A percentile compares a stretch with the other conserved stretches of the same genome.
Conservation (phyloP, 23 tunicate species). For the Botrylloides violaceus region DNA sequence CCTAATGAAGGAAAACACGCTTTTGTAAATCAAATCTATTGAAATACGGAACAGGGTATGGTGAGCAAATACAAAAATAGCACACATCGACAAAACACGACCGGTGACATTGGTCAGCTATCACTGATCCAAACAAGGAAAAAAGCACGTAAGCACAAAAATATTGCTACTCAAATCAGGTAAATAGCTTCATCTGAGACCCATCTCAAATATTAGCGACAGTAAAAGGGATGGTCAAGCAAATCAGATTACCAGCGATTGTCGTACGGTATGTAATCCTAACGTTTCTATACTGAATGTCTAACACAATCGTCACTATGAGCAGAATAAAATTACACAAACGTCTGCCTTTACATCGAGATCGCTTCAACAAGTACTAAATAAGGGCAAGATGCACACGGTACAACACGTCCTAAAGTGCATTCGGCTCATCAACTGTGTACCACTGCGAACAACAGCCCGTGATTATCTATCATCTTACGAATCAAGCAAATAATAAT, state of each 20-base stretch:
- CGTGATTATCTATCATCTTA: not conserved
- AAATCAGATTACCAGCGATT: not conserved
- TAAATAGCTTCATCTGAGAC: not conserved
- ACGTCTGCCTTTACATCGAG: not conserved
- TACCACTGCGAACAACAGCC: not conserved
- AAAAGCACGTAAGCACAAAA: not conserved
- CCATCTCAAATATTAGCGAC: not conserved
- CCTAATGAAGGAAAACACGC: not conserved
- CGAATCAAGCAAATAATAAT: not conserved
- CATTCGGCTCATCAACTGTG: not conserved
- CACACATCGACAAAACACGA: not conserved
- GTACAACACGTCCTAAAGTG: not conserved
- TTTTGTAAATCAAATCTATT: not conserved
- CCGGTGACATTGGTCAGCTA: not conserved
- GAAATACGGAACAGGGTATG: conserved; percentile 3
- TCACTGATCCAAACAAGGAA: not conserved
- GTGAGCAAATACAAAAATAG: conserved; percentile 2
- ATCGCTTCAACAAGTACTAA: not conserved
- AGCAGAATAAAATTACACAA: not conserved
- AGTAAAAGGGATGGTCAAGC: not conserved
- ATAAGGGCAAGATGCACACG: not conserved
- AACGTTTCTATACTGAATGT: not conserved
- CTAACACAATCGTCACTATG: not conserved
- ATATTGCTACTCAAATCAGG: conserved; percentile 2
- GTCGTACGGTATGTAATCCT: not conserved